Evolutionary conservation across 2,888 invertebrate genomes (phyloP), one percentile per base, ranked within the genome.

Genomic region (Metopia argyrocephala): DNA sequence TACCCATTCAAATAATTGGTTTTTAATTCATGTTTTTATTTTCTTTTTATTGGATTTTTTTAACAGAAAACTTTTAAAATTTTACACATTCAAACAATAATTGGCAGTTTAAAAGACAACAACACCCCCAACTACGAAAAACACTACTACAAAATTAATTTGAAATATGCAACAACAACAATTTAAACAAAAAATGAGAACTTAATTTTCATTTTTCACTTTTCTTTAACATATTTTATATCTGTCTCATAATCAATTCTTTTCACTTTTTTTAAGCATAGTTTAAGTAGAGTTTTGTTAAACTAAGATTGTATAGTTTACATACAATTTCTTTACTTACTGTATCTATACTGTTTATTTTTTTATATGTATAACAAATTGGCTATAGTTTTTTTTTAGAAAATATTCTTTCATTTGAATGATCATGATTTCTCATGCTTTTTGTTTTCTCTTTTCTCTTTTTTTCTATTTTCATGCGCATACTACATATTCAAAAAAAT

Each of bases 401-500:
- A 73, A 79, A 69, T 64, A 5, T 64, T 78, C 25, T 78, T 56
- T 68, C 73, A 57, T 76, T 73, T 79, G 76, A 65, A 62, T 79
- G 62, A 76, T 73, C 79, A 82, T 79, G 73, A 76, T 79, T 85
- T 84, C 84, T 87, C 86, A 87, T 86, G 85, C 85, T 86, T 88
- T 88, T 88, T 87, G 85, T 87, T 87, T 85, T 87, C 85, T 85
- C 84, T 87, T 88, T 87, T 87, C 85, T 86, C 87, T 87, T 88
- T 86, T 89, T 85, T 88, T 87, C 87, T 86, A 86, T 86, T 87
- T 89, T 79, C 80, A 88, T 89, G 87, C 85, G 87, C 87, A 87
- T 88, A 87, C 85, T 86, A 85, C 87, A 87, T 88, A 86, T 86
- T 84, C 86, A 85, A 85, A 84, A 54, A 84, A 83, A 80, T 69